A percentile compares a stretch with the other conserved stretches of the same genome.
Evolutionary conservation across 92 coral and sea anemone species (phyloP).

Genomic region (Heteractis magnifica): DNA sequence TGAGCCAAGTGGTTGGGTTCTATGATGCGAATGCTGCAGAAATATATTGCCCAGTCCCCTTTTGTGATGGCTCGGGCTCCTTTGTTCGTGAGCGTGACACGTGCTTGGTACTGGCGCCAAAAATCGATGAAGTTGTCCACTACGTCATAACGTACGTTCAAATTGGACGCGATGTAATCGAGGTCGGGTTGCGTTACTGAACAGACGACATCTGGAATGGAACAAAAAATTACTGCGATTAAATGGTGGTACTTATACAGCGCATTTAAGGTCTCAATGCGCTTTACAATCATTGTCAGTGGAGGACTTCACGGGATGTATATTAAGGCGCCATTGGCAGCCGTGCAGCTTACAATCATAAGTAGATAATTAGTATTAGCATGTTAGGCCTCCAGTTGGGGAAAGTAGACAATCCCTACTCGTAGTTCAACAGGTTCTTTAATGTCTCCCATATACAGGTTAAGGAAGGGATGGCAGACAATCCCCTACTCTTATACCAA

Average conservation of each 20-base stretch:
- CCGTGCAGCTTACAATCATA: no score
- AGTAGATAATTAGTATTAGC: no score
- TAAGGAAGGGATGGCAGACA: no score
- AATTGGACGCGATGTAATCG: conserved; percentile 63
- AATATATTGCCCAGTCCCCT: conserved; percentile 86
- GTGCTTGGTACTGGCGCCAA: conserved; percentile 35
- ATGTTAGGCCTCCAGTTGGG: no score
- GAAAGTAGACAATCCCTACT: no score
- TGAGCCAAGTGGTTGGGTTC: conserved; percentile 67
- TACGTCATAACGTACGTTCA: conserved; percentile 74
- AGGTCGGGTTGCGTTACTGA: conserved; percentile 58
- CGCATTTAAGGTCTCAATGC: no score
- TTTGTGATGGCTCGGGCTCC: conserved; percentile 50
- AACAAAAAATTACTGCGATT: not conserved
- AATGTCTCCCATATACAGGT: no score
- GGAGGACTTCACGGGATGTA: no score
- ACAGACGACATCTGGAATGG: not conserved
- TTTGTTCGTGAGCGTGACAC: conserved; percentile 67
- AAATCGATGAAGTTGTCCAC: conserved; percentile 55
- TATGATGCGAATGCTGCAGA: conserved; percentile 76
- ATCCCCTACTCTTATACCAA: no score
- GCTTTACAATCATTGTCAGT: no score
- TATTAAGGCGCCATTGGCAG: no score
- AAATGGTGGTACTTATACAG: not conserved
- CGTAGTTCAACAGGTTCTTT: no score